Base-by-base conservation (phyloP, 2,797 vertebrate genomes). In the Peromyscus nudipes region DNA sequence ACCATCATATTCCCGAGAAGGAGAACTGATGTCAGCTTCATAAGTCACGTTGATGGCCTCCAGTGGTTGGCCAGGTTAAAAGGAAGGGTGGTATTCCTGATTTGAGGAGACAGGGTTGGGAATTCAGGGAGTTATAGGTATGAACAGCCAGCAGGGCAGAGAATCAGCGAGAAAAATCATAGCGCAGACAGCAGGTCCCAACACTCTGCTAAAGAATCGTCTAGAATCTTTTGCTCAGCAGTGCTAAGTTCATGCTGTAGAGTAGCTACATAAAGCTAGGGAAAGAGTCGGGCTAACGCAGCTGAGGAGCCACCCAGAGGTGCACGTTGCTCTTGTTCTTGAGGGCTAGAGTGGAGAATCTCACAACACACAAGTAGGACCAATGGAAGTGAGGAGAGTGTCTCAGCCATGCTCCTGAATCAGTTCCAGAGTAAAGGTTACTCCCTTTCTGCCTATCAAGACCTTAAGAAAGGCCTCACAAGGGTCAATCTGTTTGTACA, bases 171-270 rank as follows among this genome's bases (percentile, higher is more conserved):
- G 25, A 79, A 76, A 62, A 67, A 94, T 19, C 0, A 27, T 19
- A 52, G 34, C 40, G 52, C 13, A 34, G 14, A 52, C 31, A 34
- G 10, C 1, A 11, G 37, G 55, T 29, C n/a, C 23, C 9, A 16
- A 37, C 34, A 16, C 55, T 0, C 4, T n/a, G 2, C 19, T 29
- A 12, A 57, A 7, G 25, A 46, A 1, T 19, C 21, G 19, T 71
- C 76, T 49, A 27, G 17, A 46, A 29, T 34, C 21, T 69, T 29
- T 43, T 49, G 14, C 83, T 71, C 31, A 2, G 40, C 3, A 4
- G 2, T 4, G 29, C 40, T 21, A 11, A n/a, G 12, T 25, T 37
- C 5, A 12, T 7, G 0, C 16, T 46, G 2, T 23, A 6, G 71
- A 34, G 10, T 62, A 91, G 52, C 37, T 57, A 13, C 10, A 11